Percentiles rank a stretch among this genome's conserved stretches.
Evolutionary conservation across 2,113 vertebrate species (phyloP).

Genomic region (Promerops cafer): DNA sequence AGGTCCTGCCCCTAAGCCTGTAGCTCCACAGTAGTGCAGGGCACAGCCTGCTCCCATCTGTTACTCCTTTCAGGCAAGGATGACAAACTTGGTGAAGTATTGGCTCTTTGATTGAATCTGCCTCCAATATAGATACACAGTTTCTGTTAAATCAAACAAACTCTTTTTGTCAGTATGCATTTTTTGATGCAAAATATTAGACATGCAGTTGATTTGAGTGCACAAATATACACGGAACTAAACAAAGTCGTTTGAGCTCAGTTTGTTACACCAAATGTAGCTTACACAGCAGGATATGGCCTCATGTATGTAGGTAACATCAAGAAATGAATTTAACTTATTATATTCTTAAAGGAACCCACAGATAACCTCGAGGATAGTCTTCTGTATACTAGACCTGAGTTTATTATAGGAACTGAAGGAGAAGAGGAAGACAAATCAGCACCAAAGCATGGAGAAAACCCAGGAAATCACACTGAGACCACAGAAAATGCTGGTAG

Average conservation of each 20-base stretch:
- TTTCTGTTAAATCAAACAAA: neutral
- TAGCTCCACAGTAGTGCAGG: neutral
- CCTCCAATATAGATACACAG: neutral
- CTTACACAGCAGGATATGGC: neutral
- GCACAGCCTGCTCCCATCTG: neutral
- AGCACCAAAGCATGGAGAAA: constrained; percentile 73
- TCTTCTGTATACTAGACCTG: constrained; percentile 82
- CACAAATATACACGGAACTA: neutral
- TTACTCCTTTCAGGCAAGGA: neutral
- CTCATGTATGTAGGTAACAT: neutral
- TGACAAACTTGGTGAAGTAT: neutral
- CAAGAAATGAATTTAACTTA: neutral
- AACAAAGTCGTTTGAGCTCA: neutral
- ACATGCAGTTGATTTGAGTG: neutral
- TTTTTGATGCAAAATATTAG: neutral
- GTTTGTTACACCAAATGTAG: neutral
- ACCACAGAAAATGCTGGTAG: constrained; percentile 79
- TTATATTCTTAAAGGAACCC: constrained; percentile 81
- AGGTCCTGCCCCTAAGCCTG: neutral
- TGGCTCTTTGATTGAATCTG: neutral
- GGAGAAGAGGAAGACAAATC: constrained; percentile 81
- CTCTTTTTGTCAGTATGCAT: neutral
- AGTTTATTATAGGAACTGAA: constrained; percentile 81
- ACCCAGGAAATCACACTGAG: constrained; percentile 74
- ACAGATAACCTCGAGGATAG: constrained; percentile 94